phyloP scores from a whole-genome alignment of 2,888 invertebrate species.

The Leptothorax acervorum region DNA sequence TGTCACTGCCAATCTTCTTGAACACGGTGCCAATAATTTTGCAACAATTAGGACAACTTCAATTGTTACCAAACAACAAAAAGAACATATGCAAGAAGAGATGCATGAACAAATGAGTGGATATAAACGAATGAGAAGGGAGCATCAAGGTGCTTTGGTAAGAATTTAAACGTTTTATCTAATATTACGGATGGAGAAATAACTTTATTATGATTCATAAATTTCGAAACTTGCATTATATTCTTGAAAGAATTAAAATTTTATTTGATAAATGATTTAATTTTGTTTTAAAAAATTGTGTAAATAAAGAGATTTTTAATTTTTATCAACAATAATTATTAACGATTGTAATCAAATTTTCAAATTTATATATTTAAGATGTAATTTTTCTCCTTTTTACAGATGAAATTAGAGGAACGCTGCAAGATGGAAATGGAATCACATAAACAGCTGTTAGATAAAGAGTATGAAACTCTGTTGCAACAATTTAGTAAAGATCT shows the following conservation, averaged over 20 bases:
- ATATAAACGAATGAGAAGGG: conserved; percentile 98
- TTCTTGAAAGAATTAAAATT: too few relatives aligned
- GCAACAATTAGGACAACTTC: conserved; percentile 99
- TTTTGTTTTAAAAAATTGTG: not conserved
- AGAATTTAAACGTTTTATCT: conserved; percentile 83
- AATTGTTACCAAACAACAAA: conserved; percentile 98
- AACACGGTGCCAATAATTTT: conserved; percentile 97
- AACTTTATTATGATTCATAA: not conserved
- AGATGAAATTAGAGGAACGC: conserved; percentile 95
- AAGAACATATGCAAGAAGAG: conserved; percentile 99
- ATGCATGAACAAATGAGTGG: conserved; percentile 99
- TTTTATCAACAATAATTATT: not conserved
- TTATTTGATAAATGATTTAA: not conserved
- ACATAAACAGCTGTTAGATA: conserved; percentile 97
- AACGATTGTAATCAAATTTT: not conserved
- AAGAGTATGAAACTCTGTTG: conserved; percentile 97
- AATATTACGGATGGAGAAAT: not conserved
- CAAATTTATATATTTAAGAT: not conserved
- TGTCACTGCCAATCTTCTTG: conserved; percentile 88
- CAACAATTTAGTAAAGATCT: conserved; percentile 97
- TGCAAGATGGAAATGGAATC: conserved; percentile 99
- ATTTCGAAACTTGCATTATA: not conserved
- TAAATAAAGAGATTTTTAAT: not conserved
- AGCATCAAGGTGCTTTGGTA: conserved; percentile 97
- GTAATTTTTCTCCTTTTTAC: not conserved